Evolutionary conservation across 2,888 invertebrate genomes (phyloP).

Genomic region (Tinea trinotella): DNA sequence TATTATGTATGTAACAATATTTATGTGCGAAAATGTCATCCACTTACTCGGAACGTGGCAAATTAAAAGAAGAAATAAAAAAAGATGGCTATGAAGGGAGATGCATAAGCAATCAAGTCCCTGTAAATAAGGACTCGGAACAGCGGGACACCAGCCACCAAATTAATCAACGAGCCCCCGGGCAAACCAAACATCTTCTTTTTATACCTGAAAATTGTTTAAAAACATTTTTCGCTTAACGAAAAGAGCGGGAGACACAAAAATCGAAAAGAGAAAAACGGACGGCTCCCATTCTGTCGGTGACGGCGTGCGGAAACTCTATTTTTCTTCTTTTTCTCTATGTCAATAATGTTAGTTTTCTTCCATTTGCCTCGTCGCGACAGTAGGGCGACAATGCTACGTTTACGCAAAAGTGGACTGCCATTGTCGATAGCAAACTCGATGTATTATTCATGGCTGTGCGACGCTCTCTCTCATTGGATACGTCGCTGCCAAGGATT

Average conservation of each 20-base stretch:
- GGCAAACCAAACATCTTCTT: slow-evolving; percentile 14
- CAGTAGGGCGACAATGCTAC: slow-evolving; percentile 28
- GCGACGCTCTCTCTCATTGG: slow-evolving; percentile 22
- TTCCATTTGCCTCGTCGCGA: slow-evolving; percentile 13
- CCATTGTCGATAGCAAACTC: slow-evolving; percentile 49
- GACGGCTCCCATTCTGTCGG: slow-evolving; percentile 55
- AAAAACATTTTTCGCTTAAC: slow-evolving; percentile 14
- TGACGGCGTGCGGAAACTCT: slow-evolving; percentile 61
- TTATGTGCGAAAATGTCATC: background rate
- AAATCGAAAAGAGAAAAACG: slow-evolving; percentile 33
- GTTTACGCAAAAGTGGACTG: slow-evolving; percentile 43
- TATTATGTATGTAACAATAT: too few relatives aligned
- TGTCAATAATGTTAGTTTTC: slow-evolving; percentile 22
- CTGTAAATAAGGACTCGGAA: slow-evolving; percentile 19
- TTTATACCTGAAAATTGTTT: slow-evolving; percentile 16
- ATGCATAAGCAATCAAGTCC: slow-evolving; percentile 16
- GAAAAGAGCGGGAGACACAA: slow-evolving; percentile 14
- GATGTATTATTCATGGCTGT: slow-evolving; percentile 53
- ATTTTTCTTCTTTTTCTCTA: slow-evolving; percentile 40
- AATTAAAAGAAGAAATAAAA: slow-evolving; percentile 10
- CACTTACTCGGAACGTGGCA: background rate
- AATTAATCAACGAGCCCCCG: slow-evolving; percentile 52
- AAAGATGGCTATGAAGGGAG: background rate
- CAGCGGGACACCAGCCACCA: slow-evolving; percentile 56
- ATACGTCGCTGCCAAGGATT: slow-evolving; percentile 3